Conservation (phyloP, 35 echinoderm and acorn worm species). For the Heliocidaris tuberculata region DNA sequence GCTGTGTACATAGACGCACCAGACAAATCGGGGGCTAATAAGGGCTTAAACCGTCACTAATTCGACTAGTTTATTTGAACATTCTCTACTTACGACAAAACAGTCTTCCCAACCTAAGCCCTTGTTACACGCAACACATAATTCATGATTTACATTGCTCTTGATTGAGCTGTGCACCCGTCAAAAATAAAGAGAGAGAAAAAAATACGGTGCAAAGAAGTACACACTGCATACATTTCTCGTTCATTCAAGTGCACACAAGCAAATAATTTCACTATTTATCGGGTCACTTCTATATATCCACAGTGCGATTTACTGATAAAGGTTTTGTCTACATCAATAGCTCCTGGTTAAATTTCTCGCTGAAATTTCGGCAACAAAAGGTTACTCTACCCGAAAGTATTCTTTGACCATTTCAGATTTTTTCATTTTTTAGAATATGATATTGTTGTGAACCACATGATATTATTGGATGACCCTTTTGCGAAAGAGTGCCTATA, state of each 20-base stretch:
- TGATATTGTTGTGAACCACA: too few species aligned
- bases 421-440: too few species aligned
- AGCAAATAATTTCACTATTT: constrained; percentile 41
- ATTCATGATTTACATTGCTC: neutral
- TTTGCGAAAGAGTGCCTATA: too few species aligned
- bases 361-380: neutral
- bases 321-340: neutral
- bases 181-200: neutral
- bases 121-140: neutral
- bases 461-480: too few species aligned
- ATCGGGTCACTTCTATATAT: constrained; percentile 22
- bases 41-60: constrained; percentile 22
- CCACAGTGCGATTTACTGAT: neutral
- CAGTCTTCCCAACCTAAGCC: neutral
- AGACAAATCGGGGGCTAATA: constrained; percentile 22
- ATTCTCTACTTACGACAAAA: neutral
- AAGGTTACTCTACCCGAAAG: neutral
- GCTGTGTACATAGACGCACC: neutral
- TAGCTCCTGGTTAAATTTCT: neutral
- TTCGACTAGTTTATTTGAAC: constrained; percentile 38
- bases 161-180: neutral
- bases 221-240: neutral
- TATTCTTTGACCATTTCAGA: neutral
- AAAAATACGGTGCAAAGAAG: neutral
- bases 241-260: constrained; percentile 25